Evolutionary conservation across 2,797 vertebrate genomes (phyloP).

Genomic region (Coccyzus lansbergi): DNA sequence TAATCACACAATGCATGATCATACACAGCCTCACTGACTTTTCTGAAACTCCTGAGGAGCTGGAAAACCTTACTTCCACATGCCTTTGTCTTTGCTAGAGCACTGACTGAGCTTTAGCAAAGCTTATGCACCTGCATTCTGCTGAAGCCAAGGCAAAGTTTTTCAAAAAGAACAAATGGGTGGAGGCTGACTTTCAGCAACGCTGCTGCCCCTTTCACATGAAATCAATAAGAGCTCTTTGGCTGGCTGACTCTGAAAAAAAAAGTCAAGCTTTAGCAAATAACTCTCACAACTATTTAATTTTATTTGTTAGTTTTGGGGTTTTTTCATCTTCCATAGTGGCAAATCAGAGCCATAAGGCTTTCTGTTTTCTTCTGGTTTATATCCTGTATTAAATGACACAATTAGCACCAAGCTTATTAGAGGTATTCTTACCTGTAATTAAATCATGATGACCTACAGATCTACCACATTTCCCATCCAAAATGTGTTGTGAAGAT

Average conservation of each 20-base stretch:
- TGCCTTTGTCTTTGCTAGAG: background rate
- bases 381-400: background rate
- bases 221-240: background rate
- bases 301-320: background rate
- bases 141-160: background rate
- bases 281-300: background rate
- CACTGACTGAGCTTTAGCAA: background rate
- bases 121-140: background rate
- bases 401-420: background rate
- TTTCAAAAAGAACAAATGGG: background rate
- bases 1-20: background rate
- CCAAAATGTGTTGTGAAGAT: slow-evolving; percentile 84
- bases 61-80: background rate
- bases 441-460: slow-evolving; percentile 87
- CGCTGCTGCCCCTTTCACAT: background rate
- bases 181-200: background rate
- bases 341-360: background rate
- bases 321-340: background rate
- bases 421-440: slow-evolving; percentile 81
- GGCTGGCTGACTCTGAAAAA: background rate
- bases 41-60: background rate
- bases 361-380: background rate
- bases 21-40: background rate
- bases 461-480: slow-evolving; percentile 85
- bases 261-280: background rate